These are phyloP conservation scores for Sturnus vulgaris DNA, from an alignment of 2,113 vertebrate genomes.

Conservation along the genomic window DNA sequence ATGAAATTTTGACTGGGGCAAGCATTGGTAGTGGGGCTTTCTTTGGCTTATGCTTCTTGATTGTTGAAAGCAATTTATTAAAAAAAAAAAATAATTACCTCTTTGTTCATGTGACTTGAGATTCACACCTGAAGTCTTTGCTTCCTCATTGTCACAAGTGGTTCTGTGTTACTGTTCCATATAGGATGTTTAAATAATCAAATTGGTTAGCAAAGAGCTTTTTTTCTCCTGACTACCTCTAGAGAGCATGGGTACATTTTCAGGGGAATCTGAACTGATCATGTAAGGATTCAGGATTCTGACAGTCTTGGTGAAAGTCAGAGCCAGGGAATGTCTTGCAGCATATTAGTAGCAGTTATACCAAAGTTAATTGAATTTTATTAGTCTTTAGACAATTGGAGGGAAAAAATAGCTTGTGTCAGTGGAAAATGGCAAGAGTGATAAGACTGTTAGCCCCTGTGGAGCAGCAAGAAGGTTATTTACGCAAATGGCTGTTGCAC, in stretches of 20 bases:
- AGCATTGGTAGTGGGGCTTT: not conserved
- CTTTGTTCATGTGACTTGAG: not conserved
- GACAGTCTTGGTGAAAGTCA: not conserved
- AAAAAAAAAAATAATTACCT: not conserved
- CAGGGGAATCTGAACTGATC: not conserved
- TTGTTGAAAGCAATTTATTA: not conserved
- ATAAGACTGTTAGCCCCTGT: not conserved
- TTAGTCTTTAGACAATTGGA: not conserved
- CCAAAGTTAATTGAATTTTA: not conserved
- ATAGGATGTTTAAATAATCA: not conserved
- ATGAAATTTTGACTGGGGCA: not conserved
- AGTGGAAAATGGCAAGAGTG: not conserved
- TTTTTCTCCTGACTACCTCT: not conserved
- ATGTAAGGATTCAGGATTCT: not conserved
- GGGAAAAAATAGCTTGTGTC: not conserved
- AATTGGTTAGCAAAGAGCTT: not conserved
- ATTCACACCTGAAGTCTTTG: slow-evolving; percentile 10
- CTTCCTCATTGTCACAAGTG: not conserved
- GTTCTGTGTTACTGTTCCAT: not conserved
- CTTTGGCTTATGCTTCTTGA: not conserved
- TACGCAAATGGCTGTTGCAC: not conserved
- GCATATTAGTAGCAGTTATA: not conserved
- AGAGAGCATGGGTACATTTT: not conserved
- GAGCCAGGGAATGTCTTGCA: not conserved
- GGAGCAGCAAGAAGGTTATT: not conserved